These are phyloP conservation scores for Leptosomus discolor DNA, from an alignment of 2,113 vertebrate species.

Conservation along the genomic window DNA sequence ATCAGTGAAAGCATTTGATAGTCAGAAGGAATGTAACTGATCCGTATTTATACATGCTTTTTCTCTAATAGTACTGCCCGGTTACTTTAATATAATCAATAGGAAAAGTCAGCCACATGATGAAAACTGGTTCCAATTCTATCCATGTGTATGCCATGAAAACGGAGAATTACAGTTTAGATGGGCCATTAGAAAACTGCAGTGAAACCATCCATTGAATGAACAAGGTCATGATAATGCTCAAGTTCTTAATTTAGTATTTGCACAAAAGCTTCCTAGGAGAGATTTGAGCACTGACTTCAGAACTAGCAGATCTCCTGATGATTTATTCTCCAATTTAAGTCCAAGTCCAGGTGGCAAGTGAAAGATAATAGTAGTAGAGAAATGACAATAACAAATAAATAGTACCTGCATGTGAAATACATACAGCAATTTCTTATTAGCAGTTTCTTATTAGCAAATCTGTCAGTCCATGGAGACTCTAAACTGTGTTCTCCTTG, in stretches of 20 bases:
- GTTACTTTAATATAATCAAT: constrained; percentile 59
- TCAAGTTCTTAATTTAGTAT: background rate
- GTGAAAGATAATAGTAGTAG: background rate
- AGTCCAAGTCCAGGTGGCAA: background rate
- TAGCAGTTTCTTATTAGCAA: background rate
- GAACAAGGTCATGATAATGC: background rate
- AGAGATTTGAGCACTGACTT: background rate
- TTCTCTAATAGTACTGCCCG: constrained; percentile 38
- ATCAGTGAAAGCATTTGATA: constrained; percentile 65
- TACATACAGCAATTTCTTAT: background rate
- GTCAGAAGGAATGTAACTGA: constrained; percentile 59
- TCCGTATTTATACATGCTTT: constrained; percentile 61
- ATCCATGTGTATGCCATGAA: background rate
- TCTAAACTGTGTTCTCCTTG: background rate
- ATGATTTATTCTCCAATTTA: constrained; percentile 4
- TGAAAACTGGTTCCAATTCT: constrained; percentile 27
- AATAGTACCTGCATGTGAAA: background rate
- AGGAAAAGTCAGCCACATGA: background rate
- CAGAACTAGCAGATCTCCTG: background rate
- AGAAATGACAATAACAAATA: background rate
- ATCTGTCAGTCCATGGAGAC: background rate
- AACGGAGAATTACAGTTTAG: background rate
- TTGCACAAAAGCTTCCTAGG: background rate
- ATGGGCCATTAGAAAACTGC: background rate
- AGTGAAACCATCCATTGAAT: background rate